Conservation (phyloP, 2,797 vertebrate genomes). For the Peromyscus nudipes region DNA sequence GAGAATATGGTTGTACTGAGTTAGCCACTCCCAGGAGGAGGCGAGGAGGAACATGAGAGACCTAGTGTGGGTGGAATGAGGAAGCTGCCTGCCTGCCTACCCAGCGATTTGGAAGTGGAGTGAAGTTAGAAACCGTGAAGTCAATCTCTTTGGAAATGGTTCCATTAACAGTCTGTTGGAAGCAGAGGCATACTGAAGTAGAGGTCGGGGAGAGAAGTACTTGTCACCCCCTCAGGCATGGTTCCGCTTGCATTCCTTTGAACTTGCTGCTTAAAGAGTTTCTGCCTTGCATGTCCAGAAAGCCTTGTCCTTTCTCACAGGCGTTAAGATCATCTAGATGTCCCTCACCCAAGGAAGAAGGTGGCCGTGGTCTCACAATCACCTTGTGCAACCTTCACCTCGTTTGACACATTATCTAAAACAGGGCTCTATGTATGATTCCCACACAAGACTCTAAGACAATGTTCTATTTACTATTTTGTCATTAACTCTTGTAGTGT, state of each 20-base stretch:
- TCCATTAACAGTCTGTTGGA: not conserved
- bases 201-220: not conserved
- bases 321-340: accelerated
- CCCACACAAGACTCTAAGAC: not conserved
- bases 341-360: not conserved
- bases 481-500: not conserved
- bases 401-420: not conserved
- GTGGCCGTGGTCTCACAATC: not conserved
- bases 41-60: no score
- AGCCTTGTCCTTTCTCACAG: not conserved
- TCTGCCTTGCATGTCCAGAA: accelerated
- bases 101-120: not conserved
- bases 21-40: not conserved
- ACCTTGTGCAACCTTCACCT: not conserved
- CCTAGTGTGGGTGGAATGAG: not conserved
- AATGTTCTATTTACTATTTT: not conserved
- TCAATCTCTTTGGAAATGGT: not conserved
- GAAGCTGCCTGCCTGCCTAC: not conserved
- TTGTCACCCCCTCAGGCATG: not conserved
- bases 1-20: not conserved
- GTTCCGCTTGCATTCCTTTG: not conserved
- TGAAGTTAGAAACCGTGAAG: not conserved
- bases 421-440: not conserved
- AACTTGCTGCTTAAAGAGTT: not conserved
- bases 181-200: not conserved